Evolutionary conservation across 1,140 invertebrate species (phyloP).

Genomic region (Centruroides sculpturatus): DNA sequence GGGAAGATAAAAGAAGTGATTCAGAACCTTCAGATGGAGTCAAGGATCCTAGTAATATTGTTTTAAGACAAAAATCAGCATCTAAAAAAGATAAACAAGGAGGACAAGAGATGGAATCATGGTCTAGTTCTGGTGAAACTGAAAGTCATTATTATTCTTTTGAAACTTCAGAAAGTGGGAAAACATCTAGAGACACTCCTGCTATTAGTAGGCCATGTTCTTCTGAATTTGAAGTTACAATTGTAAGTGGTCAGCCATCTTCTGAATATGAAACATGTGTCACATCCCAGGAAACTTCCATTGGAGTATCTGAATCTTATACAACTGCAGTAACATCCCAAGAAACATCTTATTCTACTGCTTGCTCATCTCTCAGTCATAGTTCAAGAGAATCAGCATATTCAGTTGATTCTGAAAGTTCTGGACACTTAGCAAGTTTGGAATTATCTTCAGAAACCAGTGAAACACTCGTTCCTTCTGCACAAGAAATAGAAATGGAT

Average conservation of each 20-base stretch:
- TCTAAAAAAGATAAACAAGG: not conserved
- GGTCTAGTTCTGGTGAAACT: constrained; percentile 57
- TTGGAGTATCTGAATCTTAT: constrained; percentile 58
- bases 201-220: constrained; percentile 59
- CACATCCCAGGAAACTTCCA: constrained; percentile 55
- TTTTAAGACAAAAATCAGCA: not conserved
- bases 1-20: not conserved
- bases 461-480: constrained; percentile 72
- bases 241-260: constrained; percentile 35
- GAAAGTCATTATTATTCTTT: constrained; percentile 80
- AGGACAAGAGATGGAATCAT: constrained; percentile 38
- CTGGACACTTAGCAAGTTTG: constrained; percentile 68
- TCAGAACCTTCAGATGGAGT: not conserved
- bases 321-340: constrained; percentile 54
- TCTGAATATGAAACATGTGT: constrained; percentile 76
- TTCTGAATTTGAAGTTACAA: constrained; percentile 64
- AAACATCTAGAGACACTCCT: constrained; percentile 35
- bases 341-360: constrained; percentile 54
- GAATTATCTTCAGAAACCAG: constrained; percentile 72
- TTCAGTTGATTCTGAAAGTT: constrained; percentile 73
- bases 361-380: constrained; percentile 45
- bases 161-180: constrained; percentile 47
- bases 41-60: not conserved
- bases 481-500: constrained; percentile 33
- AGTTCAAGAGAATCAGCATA: constrained; percentile 69